Conservation (phyloP, 2,888 invertebrate species). For the Phaedon cochleariae region DNA sequence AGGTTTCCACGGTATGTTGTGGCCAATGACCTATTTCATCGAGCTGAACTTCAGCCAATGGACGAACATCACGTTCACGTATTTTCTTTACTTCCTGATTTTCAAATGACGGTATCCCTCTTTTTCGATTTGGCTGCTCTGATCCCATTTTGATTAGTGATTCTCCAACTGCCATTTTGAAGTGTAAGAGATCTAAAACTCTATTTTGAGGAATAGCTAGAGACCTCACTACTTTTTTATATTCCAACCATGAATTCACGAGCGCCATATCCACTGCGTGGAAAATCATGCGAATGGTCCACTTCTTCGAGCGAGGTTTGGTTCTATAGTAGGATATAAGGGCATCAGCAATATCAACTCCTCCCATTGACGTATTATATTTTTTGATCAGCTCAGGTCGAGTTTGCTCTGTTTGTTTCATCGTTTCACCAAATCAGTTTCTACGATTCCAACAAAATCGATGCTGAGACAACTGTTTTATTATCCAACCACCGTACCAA, state of each 20-base stretch:
- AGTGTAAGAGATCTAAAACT: too few species aligned
- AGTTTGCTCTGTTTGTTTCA: constrained; percentile 34
- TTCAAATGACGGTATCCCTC: too few species aligned
- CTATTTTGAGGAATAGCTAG: too few species aligned
- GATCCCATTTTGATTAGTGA: too few species aligned
- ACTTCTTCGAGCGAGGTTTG: constrained; percentile 15
- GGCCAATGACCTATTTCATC: too few species aligned
- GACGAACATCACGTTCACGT: too few species aligned
- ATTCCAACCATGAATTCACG: constrained; percentile 34
- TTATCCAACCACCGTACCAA: constrained; percentile 40
- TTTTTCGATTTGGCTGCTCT: too few species aligned
- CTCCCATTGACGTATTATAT: constrained; percentile 31
- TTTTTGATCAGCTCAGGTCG: constrained; percentile 41
- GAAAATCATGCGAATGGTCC: constrained; percentile 20
- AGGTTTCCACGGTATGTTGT: too few species aligned
- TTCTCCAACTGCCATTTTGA: too few species aligned
- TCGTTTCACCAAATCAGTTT: constrained; percentile 4
- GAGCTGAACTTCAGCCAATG: too few species aligned
- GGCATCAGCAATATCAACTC: constrained; percentile 21
- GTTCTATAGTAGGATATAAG: constrained; percentile 15
- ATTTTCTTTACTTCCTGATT: too few species aligned
- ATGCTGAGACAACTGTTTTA: constrained; percentile 31
- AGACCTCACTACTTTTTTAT: too few species aligned
- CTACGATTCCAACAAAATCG: constrained; percentile 20
- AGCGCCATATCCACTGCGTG: constrained; percentile 23